phyloP scores from a whole-genome alignment of 2,797 vertebrate genomes.

The Natrix natrix region DNA sequence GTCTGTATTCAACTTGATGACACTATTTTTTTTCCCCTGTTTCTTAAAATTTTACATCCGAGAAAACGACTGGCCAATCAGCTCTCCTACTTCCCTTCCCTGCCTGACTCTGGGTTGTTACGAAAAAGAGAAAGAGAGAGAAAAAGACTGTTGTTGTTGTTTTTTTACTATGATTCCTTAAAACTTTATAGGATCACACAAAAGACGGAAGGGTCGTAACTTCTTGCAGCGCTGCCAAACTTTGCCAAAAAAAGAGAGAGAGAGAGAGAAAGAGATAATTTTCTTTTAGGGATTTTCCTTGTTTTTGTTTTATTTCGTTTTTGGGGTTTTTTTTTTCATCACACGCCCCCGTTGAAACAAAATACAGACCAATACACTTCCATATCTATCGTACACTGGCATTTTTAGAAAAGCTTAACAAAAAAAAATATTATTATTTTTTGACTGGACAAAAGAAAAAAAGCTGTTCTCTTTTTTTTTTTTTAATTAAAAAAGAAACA shows the following conservation, averaged over 20 bases:
- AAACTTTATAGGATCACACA: conserved; percentile 64
- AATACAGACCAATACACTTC: conserved; percentile 48
- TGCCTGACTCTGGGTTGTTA: conserved; percentile 66
- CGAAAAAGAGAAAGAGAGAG: conserved; percentile 35
- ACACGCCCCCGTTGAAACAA: conserved; percentile 48
- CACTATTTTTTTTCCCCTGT: conserved; percentile 69
- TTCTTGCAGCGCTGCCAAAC: conserved; percentile 81
- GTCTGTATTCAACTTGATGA: conserved; percentile 83
- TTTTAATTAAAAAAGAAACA: conserved; percentile 1
- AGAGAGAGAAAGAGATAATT: conserved; percentile 23
- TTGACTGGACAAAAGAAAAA: conserved; percentile 56
- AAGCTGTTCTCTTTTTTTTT: conserved; percentile 28
- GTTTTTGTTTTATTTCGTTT: not conserved
- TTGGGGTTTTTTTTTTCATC: conserved; percentile 33
- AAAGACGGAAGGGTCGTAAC: conserved; percentile 67
- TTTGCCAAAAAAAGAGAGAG: conserved; percentile 80
- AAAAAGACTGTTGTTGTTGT: conserved; percentile 46
- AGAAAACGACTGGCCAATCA: conserved; percentile 52
- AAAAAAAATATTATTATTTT: conserved; percentile 23
- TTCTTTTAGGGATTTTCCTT: conserved; percentile 41
- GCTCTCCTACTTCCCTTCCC: conserved; percentile 48
- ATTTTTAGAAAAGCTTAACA: conserved; percentile 26
- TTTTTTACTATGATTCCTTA: conserved; percentile 62
- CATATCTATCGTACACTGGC: conserved; percentile 46
- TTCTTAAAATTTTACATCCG: conserved; percentile 50